These are phyloP conservation scores for Ptychoptera contaminata DNA, from an alignment of 2,888 invertebrate genomes.

Conservation along the genomic window DNA sequence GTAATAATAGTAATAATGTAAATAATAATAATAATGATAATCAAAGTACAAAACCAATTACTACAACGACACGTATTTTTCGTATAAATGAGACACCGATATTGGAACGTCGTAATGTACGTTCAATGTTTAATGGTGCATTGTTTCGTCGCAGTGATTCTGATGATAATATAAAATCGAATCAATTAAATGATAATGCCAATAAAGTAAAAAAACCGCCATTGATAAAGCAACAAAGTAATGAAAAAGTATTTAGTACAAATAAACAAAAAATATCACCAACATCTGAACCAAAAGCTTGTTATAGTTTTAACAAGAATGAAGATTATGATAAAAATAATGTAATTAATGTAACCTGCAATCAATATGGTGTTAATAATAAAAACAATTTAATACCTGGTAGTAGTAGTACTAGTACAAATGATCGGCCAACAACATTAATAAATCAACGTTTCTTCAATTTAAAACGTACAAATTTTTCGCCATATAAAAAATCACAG, in stretches of 20 bases:
- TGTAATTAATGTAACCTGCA: background rate
- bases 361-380: too few relatives aligned
- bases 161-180: constrained; percentile 22
- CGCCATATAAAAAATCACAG: constrained; percentile 2
- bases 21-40: constrained; percentile 3
- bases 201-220: background rate
- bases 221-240: background rate
- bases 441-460: constrained; percentile 12
- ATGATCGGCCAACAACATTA: background rate
- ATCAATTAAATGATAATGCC: background rate
- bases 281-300: constrained; percentile 12
- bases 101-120: constrained; percentile 20
- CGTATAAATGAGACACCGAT: constrained; percentile 30
- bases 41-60: constrained; percentile 17
- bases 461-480: constrained; percentile 10
- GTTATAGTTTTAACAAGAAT: constrained; percentile 8
- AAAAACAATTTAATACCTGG: too few relatives aligned
- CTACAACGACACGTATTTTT: constrained; percentile 17
- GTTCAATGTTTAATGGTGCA: constrained; percentile 7
- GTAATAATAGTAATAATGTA: too few relatives aligned
- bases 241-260: constrained; percentile 11
- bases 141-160: constrained; percentile 18
- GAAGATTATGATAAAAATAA: background rate
- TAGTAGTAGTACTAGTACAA: too few relatives aligned
- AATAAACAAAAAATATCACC: constrained; percentile 13